Conservation (phyloP, 2,888 invertebrate species). For the Gerris lacustris region DNA sequence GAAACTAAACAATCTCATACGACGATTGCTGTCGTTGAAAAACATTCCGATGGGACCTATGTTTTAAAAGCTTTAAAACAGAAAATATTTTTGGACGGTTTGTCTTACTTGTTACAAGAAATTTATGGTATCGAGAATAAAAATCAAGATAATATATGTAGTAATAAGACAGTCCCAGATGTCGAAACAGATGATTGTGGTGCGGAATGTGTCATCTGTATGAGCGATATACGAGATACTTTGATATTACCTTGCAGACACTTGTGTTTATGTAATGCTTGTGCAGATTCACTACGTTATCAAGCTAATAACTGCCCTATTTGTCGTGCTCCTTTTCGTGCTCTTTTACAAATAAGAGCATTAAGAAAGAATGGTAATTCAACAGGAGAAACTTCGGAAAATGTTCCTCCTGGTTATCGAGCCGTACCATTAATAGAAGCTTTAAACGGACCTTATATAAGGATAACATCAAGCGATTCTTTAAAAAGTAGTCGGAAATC, state of each 20-base stretch:
- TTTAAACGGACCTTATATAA: conserved; percentile 74
- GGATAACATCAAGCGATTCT: conserved; percentile 35
- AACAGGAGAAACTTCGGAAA: conserved; percentile 57
- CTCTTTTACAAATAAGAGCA: conserved; percentile 87
- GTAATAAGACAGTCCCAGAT: conserved; percentile 43
- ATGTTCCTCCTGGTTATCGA: conserved; percentile 86
- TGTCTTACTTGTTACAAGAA: conserved; percentile 93
- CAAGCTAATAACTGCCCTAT: conserved; percentile 99
- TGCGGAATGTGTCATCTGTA: conserved; percentile 97
- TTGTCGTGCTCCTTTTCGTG: conserved; percentile 93
- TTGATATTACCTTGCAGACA: conserved; percentile 94
- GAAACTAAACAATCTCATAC: conserved; percentile 86
- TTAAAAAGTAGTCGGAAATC: conserved; percentile 14
- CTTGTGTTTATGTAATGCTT: conserved; percentile 90
- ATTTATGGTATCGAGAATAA: conserved; percentile 99
- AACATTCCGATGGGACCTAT: conserved; percentile 74
- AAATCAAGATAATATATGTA: conserved; percentile 53
- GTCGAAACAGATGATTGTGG: conserved; percentile 87
- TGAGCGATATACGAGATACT: conserved; percentile 95
- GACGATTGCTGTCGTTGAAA: conserved; percentile 81
- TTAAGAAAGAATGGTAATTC: conserved; percentile 58
- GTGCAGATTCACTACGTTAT: conserved; percentile 91
- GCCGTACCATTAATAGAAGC: conserved; percentile 90
- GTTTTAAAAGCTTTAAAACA: conserved; percentile 91
- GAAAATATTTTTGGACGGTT: conserved; percentile 92